These are phyloP conservation scores for Pandemis heparana DNA, from an alignment of 2,888 invertebrate genomes.

Conservation along the genomic window DNA sequence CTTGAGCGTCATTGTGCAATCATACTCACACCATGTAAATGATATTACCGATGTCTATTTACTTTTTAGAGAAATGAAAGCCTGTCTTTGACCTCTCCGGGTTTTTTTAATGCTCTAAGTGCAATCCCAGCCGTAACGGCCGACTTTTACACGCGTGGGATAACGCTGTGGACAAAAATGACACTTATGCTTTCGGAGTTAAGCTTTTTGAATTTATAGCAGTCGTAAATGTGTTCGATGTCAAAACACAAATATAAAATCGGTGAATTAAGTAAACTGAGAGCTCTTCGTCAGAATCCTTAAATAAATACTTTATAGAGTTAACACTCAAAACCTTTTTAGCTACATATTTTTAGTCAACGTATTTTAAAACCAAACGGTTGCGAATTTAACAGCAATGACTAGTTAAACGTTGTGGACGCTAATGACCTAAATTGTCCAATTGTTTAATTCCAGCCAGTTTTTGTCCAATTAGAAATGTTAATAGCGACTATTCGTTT, in stretches of 20 bases:
- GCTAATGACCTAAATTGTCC: slow-evolving; percentile 26
- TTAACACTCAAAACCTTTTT: too few relatives aligned
- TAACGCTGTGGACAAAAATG: slow-evolving; percentile 23
- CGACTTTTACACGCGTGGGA: slow-evolving; percentile 49
- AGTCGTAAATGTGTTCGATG: slow-evolving; percentile 19
- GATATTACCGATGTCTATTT: too few relatives aligned
- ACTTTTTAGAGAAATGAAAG: too few relatives aligned
- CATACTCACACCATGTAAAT: too few relatives aligned
- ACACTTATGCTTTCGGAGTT: slow-evolving; percentile 4
- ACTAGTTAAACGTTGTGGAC: slow-evolving; percentile 17
- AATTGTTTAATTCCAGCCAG: slow-evolving; percentile 39
- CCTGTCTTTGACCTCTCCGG: neutral
- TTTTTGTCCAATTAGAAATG: slow-evolving; percentile 22
- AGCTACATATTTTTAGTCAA: neutral
- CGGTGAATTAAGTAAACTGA: neutral
- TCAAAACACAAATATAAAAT: slow-evolving; percentile 6
- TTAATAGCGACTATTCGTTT: slow-evolving; percentile 23
- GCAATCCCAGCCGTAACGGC: slow-evolving; percentile 30
- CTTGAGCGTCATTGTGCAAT: too few relatives aligned
- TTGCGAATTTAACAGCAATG: neutral
- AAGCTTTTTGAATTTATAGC: slow-evolving; percentile 25
- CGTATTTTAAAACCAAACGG: neutral
- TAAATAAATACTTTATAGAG: neutral
- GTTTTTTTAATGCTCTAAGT: neutral
- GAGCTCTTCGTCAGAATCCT: neutral